These are phyloP conservation scores for Listronotus bonariensis DNA, from an alignment of 1,140 invertebrate species.

Conservation along the genomic window DNA sequence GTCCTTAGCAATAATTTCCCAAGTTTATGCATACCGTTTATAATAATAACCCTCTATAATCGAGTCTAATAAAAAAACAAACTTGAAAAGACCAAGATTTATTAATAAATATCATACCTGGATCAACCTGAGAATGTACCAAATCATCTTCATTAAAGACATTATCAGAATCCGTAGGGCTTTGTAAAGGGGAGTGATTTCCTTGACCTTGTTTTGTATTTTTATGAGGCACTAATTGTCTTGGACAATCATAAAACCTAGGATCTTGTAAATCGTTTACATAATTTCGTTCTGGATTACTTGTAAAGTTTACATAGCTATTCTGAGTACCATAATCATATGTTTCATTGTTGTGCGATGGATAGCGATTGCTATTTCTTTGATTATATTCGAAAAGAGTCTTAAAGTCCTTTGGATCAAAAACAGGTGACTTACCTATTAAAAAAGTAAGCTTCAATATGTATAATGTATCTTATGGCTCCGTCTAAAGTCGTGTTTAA, in stretches of 20 bases:
- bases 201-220: conserved; percentile 24
- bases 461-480: too few species aligned
- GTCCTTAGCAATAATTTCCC: too few species aligned
- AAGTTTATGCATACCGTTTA: too few species aligned
- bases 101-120: conserved; percentile 36
- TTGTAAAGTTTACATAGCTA: conserved; percentile 34
- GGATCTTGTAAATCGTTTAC: conserved; percentile 53
- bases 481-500: too few species aligned
- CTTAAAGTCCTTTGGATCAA: conserved; percentile 45
- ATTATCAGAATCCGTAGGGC: conserved; percentile 63
- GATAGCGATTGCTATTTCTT: conserved; percentile 24
- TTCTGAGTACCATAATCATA: conserved; percentile 39
- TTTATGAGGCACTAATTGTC: conserved; percentile 47
- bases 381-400: conserved; percentile 43
- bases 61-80: too few species aligned
- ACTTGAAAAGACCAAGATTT: too few species aligned
- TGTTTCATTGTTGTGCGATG: conserved; percentile 40
- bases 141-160: conserved; percentile 66
- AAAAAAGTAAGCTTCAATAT: too few species aligned
- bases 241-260: conserved; percentile 62
- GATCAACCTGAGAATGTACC: conserved; percentile 43
- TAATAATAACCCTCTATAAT: too few species aligned
- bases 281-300: conserved; percentile 41
- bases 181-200: conserved; percentile 57
- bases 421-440: conserved; percentile 60